phyloP scores from a whole-genome alignment of 1,140 invertebrate genomes.

The Drosophila parabipectinata region DNA sequence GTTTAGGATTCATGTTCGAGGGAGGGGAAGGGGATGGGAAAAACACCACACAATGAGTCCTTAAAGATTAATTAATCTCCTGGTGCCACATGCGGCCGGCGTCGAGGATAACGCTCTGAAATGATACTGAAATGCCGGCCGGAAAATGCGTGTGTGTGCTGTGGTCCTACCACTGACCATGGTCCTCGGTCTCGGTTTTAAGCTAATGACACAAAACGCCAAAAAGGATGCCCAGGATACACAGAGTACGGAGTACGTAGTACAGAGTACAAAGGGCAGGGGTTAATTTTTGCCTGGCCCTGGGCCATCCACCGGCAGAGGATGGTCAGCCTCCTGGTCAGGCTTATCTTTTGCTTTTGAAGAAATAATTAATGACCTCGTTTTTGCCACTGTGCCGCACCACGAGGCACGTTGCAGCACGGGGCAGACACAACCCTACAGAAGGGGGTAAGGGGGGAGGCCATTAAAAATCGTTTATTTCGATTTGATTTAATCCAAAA shows the following conservation, averaged over 20 bases:
- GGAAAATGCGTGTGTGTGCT: slow-evolving; percentile 32
- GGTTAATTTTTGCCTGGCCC: not conserved
- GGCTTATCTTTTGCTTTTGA: slow-evolving; percentile 82
- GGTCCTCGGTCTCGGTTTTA: slow-evolving; percentile 56
- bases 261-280: not conserved
- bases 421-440: not conserved
- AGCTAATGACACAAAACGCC: slow-evolving; percentile 82
- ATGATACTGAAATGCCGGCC: slow-evolving; percentile 21
- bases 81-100: slow-evolving; percentile 75
- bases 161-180: slow-evolving; percentile 45
- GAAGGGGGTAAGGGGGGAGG: slow-evolving; percentile 11
- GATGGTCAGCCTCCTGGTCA: slow-evolving; percentile 31
- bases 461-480: slow-evolving; percentile 84
- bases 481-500: slow-evolving; percentile 84
- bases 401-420: slow-evolving; percentile 7
- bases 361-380: slow-evolving; percentile 84
- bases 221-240: slow-evolving; percentile 59
- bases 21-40: not conserved
- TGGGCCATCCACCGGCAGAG: slow-evolving; percentile 1
- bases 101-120: slow-evolving; percentile 23
- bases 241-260: not conserved
- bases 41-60: slow-evolving; percentile 74
- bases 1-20: not conserved
- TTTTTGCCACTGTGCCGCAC: slow-evolving; percentile 82
- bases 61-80: slow-evolving; percentile 84